Conservation (phyloP, 2,888 invertebrate genomes). For the Cryptocheilus praepositus region DNA sequence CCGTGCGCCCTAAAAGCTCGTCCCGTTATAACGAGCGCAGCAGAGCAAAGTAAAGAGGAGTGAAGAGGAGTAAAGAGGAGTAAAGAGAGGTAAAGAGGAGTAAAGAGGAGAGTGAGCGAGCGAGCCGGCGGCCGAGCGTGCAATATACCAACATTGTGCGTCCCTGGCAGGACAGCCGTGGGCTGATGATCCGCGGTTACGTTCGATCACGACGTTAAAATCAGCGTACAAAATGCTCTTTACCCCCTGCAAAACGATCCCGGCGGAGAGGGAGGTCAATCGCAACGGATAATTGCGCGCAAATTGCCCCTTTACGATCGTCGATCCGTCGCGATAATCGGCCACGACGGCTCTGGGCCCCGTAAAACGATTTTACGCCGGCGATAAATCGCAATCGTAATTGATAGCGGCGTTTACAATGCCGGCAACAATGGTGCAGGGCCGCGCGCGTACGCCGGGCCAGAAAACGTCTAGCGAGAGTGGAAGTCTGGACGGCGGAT, state of each 20-base stretch:
- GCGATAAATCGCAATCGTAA: slow-evolving; percentile 51
- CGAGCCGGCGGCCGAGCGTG: background rate
- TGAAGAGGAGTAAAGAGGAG: background rate
- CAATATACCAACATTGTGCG: no score
- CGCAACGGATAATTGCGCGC: slow-evolving; percentile 42
- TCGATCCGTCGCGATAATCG: slow-evolving; percentile 43
- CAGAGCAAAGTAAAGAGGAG: slow-evolving; percentile 1
- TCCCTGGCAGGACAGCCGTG: no score
- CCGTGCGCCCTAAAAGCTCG: slow-evolving; percentile 6
- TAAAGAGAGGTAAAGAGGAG: background rate
- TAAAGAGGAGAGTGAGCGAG: background rate
- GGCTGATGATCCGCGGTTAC: no score
- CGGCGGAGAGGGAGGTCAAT: slow-evolving; percentile 13
- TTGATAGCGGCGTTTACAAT: slow-evolving; percentile 43
- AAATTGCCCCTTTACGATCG: slow-evolving; percentile 45
- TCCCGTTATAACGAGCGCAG: slow-evolving; percentile 13
- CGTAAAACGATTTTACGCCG: slow-evolving; percentile 34
- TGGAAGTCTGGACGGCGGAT: no score
- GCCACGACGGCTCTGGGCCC: slow-evolving; percentile 11
- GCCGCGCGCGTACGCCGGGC: background rate
- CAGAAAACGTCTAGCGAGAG: background rate
- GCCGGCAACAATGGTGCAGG: slow-evolving; percentile 29
- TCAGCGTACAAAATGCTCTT: background rate
- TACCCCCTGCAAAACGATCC: slow-evolving; percentile 3
- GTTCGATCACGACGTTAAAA: slow-evolving; percentile 10